phyloP scores from a whole-genome alignment of 2,113 vertebrate species.

The Amphiprion percula region DNA sequence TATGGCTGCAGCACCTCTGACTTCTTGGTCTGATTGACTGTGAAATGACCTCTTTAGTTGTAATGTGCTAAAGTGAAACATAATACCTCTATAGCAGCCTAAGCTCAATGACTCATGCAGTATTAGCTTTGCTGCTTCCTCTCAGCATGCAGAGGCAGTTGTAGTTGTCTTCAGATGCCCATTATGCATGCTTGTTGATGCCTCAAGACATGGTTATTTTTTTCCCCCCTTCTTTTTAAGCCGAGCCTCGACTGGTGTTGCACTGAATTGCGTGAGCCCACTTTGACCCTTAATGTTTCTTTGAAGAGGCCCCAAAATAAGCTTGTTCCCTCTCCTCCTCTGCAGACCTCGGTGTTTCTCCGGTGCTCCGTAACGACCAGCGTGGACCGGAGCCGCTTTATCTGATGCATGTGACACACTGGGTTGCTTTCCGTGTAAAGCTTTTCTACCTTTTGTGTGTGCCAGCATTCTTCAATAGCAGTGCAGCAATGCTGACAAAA shows the following conservation, averaged over 20 bases:
- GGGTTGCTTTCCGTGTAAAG: constrained; percentile 31
- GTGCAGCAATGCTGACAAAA: constrained; percentile 76
- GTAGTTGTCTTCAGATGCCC: constrained; percentile 69
- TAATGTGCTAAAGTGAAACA: constrained; percentile 66
- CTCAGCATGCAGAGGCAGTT: constrained; percentile 64
- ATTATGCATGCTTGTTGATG: constrained; percentile 80
- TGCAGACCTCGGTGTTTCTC: constrained; percentile 14
- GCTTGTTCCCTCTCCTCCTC: constrained; percentile 35
- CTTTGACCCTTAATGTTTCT: constrained; percentile 75
- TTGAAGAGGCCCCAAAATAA: constrained; percentile 61
- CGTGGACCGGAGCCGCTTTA: constrained; percentile 38
- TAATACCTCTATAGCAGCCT: constrained; percentile 59
- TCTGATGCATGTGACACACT: constrained; percentile 50
- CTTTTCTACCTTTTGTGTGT: constrained; percentile 49
- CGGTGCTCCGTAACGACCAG: constrained; percentile 28
- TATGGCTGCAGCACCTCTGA: constrained; percentile 35
- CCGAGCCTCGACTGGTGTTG: constrained; percentile 60
- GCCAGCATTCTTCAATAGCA: constrained; percentile 66
- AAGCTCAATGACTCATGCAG: constrained; percentile 72
- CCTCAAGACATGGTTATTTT: constrained; percentile 65
- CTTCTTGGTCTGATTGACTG: constrained; percentile 59
- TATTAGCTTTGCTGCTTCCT: constrained; percentile 66
- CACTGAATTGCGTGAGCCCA: constrained; percentile 71
- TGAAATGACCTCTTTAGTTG: constrained; percentile 65
- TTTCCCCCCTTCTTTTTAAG: constrained; percentile 51